These are phyloP conservation scores for Sigmodon hispidus DNA, from an alignment of 2,113 vertebrate genomes.

Conservation along the genomic window DNA sequence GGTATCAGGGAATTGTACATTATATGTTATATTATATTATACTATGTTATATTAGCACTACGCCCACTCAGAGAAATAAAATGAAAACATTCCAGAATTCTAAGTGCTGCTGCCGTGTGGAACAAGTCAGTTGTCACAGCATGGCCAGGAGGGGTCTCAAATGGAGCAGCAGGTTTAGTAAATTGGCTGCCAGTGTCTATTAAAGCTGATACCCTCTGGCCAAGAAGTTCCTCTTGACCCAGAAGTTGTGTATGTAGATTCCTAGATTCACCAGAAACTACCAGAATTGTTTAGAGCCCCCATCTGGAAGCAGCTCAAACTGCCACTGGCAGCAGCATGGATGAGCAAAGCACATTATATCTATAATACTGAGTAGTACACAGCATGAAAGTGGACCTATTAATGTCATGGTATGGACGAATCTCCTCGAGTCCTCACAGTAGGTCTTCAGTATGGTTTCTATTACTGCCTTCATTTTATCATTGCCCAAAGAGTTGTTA, in stretches of 20 bases:
- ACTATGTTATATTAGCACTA: background rate
- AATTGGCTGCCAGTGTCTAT: background rate
- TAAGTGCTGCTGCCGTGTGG: background rate
- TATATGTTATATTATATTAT: background rate
- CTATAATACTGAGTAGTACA: background rate
- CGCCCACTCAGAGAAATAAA: background rate
- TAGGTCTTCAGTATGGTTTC: background rate
- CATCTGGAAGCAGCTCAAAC: conserved; percentile 14
- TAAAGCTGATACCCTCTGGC: background rate
- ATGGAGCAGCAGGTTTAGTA: background rate
- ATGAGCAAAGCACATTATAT: background rate
- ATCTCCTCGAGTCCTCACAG: background rate
- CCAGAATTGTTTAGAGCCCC: background rate
- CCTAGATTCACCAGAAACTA: background rate
- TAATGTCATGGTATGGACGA: background rate
- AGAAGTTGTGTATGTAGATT: background rate
- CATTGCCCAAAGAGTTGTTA: background rate
- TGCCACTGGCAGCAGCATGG: background rate
- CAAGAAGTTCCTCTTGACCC: background rate
- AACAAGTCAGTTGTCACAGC: background rate
- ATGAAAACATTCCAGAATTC: background rate
- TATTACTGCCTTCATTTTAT: background rate
- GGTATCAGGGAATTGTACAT: background rate
- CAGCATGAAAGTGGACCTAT: background rate
- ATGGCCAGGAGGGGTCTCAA: background rate